phyloP scores from a whole-genome alignment of 92 coral and sea anemone genomes.

The Paramuricea clavata region DNA sequence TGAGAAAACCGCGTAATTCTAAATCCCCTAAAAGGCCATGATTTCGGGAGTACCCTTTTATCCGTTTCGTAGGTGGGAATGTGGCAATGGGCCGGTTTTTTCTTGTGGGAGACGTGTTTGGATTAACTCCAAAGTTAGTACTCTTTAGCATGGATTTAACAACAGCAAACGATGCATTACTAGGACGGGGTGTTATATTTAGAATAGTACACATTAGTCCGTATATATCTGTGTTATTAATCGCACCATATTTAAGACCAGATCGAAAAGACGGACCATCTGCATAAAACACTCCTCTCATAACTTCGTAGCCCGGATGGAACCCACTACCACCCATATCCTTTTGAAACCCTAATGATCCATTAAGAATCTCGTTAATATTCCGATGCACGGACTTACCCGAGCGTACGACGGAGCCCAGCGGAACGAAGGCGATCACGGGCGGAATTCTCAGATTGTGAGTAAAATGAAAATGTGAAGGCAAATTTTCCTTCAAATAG shows the following conservation, averaged over 20 bases:
- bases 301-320: not conserved
- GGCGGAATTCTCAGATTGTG: constrained; percentile 18
- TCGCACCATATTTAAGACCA: not conserved
- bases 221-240: constrained; percentile 8
- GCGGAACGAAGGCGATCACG: constrained; percentile 9
- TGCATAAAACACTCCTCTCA: constrained; percentile 3
- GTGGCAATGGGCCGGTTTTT: not conserved
- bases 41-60: not conserved
- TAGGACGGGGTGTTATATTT: not conserved
- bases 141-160: not conserved
- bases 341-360: not conserved
- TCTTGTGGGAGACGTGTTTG: not conserved
- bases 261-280: not conserved
- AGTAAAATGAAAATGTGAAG: not conserved
- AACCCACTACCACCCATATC: constrained; percentile 8
- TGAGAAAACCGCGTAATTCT: not conserved
- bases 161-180: not conserved
- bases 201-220: constrained; percentile 1
- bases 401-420: constrained; percentile 20
- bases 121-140: not conserved
- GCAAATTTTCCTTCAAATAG: not conserved
- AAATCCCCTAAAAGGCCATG: constrained; percentile 21
- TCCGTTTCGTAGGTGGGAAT: not conserved
- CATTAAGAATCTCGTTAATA: constrained; percentile 1
- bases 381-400: not conserved